These are phyloP conservation scores for Poeciliopsis prolifica DNA, from an alignment of 2,113 vertebrate genomes.

Conservation along the genomic window DNA sequence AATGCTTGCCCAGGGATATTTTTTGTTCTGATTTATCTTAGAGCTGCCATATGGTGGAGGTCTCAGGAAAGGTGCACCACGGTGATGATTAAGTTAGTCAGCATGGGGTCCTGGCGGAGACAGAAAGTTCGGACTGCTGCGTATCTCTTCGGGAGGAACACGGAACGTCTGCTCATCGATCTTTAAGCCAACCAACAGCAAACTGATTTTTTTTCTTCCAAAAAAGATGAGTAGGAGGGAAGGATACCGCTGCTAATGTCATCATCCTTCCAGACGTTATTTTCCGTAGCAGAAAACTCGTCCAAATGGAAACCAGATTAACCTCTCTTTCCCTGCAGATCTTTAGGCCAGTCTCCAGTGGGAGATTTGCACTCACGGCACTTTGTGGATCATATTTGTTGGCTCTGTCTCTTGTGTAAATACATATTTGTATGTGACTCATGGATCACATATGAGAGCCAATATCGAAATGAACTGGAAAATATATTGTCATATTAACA, in stretches of 20 bases:
- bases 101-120: constrained; percentile 36
- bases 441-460: neutral
- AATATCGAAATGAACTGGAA: too few species aligned
- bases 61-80: constrained; percentile 41
- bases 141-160: constrained; percentile 24
- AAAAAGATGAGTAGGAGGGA: constrained; percentile 12
- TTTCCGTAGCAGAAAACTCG: constrained; percentile 3
- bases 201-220: constrained; percentile 5
- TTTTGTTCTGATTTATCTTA: constrained; percentile 40
- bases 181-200: constrained; percentile 42
- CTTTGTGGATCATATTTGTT: neutral
- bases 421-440: neutral
- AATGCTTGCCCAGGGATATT: constrained; percentile 12
- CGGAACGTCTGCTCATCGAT: constrained; percentile 53
- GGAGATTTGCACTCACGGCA: constrained; percentile 20
- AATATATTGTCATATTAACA: too few species aligned
- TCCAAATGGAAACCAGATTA: constrained; percentile 13
- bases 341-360: constrained; percentile 17
- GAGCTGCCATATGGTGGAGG: constrained; percentile 37
- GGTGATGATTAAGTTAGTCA: constrained; percentile 33
- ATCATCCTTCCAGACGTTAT: constrained; percentile 35
- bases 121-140: constrained; percentile 37
- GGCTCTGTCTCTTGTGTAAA: neutral
- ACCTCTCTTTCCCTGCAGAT: constrained; percentile 1
- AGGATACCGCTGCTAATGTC: constrained; percentile 42